phyloP scores from a whole-genome alignment of 23 tunicate genomes.

The Ciona savignyi region DNA sequence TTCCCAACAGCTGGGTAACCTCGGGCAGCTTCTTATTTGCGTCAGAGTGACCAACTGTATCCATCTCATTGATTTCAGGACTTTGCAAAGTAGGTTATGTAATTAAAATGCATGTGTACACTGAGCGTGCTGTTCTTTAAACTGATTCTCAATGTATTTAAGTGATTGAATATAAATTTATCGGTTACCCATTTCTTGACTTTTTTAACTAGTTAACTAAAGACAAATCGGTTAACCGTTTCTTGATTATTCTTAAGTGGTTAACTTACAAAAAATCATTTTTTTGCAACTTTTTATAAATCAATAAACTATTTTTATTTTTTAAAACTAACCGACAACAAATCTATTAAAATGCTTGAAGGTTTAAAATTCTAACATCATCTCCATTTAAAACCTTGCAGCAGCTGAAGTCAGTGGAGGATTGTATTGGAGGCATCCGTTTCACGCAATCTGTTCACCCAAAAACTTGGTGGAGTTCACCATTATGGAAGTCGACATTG shows the following conservation, averaged over 20 bases:
- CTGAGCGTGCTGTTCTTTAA: too few species aligned
- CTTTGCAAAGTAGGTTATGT: conserved; percentile 77
- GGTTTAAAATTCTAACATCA: too few species aligned
- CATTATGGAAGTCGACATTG: conserved; percentile 84
- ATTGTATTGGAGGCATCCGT: conserved; percentile 73
- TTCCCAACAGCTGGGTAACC: conserved; percentile 89
- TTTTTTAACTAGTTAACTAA: too few species aligned
- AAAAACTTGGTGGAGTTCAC: conserved; percentile 56
- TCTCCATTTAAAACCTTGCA: background rate
- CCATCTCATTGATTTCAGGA: conserved; percentile 86
- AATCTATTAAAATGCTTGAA: too few species aligned
- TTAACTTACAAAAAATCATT: too few species aligned
- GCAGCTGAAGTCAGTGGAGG: conserved; percentile 71
- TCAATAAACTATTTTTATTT: background rate
- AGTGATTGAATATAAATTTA: too few species aligned
- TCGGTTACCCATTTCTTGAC: too few species aligned
- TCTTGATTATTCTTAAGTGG: too few species aligned
- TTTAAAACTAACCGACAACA: background rate
- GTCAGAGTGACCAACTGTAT: conserved; percentile 83
- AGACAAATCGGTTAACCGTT: too few species aligned
- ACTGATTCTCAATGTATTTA: too few species aligned
- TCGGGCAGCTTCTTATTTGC: conserved; percentile 82
- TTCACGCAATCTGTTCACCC: conserved; percentile 43
- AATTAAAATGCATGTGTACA: too few species aligned
- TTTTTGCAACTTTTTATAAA: too few species aligned